phyloP scores from a whole-genome alignment of 2,888 invertebrate species.

The Antitype chi region DNA sequence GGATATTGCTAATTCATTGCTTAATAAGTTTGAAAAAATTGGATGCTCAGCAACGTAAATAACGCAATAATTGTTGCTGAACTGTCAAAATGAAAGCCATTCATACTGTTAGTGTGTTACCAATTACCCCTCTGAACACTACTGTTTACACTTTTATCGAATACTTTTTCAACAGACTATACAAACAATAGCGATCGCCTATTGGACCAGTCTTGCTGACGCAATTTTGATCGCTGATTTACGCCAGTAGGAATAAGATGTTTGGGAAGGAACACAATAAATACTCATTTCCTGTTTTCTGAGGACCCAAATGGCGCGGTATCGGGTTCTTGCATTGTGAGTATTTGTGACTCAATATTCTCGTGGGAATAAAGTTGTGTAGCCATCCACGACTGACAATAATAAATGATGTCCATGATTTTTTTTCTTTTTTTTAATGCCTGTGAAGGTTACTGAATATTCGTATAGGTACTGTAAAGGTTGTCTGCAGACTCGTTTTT shows the following conservation, averaged over 20 bases:
- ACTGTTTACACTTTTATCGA: not conserved
- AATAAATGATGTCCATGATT: not conserved
- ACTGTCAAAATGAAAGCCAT: too few relatives aligned
- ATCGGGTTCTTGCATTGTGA: conserved; percentile 23
- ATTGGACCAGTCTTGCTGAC: not conserved
- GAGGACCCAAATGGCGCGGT: conserved; percentile 14
- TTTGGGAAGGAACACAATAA: conserved; percentile 38
- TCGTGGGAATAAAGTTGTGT: conserved; percentile 8
- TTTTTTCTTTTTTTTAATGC: too few relatives aligned
- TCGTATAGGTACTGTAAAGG: too few relatives aligned
- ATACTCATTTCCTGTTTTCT: conserved; percentile 42
- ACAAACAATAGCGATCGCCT: not conserved
- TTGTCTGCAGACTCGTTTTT: too few relatives aligned
- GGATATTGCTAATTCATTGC: too few relatives aligned
- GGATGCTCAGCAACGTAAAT: too few relatives aligned
- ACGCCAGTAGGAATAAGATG: conserved; percentile 3
- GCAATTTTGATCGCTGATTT: not conserved
- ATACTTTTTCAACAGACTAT: not conserved
- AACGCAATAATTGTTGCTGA: too few relatives aligned
- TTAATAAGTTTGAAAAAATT: too few relatives aligned
- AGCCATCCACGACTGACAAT: not conserved
- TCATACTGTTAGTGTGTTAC: not conserved
- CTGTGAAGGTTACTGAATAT: not conserved
- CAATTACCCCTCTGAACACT: too few relatives aligned
- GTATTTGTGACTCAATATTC: conserved; percentile 19